phyloP scores from a whole-genome alignment of 2,888 invertebrate species.

The Eretmocerus hayati region DNA sequence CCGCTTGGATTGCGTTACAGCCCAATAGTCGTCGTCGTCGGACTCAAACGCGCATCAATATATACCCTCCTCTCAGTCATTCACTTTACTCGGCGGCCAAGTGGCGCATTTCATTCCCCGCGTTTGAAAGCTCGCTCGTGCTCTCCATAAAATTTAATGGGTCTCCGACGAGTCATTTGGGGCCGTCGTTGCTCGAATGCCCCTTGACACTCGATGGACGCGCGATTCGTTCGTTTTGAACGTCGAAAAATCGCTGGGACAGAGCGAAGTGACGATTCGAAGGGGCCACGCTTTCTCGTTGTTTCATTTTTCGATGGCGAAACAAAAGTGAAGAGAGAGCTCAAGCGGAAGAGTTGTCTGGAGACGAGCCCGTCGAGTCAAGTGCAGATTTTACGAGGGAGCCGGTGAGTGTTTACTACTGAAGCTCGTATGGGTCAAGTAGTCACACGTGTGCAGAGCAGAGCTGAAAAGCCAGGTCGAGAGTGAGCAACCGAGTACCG shows the following conservation, averaged over 20 bases:
- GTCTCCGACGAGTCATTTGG: no score
- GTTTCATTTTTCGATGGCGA: no score
- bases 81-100: constrained; percentile 10
- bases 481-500: no score
- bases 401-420: neutral
- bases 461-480: no score
- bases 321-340: neutral
- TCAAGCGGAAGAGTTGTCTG: neutral
- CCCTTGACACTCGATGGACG: no score
- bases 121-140: no score
- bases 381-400: no score
- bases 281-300: no score
- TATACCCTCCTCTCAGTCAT: neutral
- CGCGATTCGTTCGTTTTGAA: neutral
- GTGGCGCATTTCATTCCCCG: neutral
- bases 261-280: neutral
- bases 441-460: neutral
- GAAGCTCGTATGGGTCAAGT: constrained; percentile 1
- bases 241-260: neutral
- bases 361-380: neutral
- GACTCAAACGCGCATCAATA: neutral
- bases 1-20: neutral
- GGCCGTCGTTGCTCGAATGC: no score
- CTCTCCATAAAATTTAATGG: no score
- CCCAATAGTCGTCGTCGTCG: neutral